Base-by-base conservation (phyloP, 2,797 vertebrate genomes). In the Cichlasoma orientale region DNA sequence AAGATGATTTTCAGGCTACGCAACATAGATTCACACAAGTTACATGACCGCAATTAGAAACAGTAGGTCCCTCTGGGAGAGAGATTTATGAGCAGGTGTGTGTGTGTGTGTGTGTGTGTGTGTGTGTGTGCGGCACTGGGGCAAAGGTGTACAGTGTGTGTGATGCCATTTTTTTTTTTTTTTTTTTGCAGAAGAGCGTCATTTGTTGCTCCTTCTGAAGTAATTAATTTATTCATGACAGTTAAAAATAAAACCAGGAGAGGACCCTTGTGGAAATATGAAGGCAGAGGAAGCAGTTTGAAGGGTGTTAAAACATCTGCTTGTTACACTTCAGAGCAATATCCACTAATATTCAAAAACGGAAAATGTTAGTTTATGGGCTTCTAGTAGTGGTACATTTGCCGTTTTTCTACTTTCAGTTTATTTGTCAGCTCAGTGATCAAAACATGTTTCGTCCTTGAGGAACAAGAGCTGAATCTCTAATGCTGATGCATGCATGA, bases 1-100 rank as follows among this genome's bases (percentile, higher is more conserved):
- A 86, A 79, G 83, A 87, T 91, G 61, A 75, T 86, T 89, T 89
- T 75, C 75, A 78, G 85, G 79, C 85, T 68, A 83, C 89, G 90
- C 84, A 91, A 89, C 23, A 3, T 29, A 78, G 78, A 73, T 83
- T 88, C 76, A 88, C 85, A 71, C 63, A 66, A 88, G 74, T 89
- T 89, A 86, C 91, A 90, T 86, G 90, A 90, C 89, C 82, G 77
- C 89, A 93, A 92, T 93, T 93, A 93, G 78, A 84, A 87, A 63
- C 87, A 78, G 86, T 7, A 5, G 66, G 72, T 92, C 89, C 86
- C 89, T 38, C 21, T 2, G 86, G 90, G 79, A 59, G 9, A 72
- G 76, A 89, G 91, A 93, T 92, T 93, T 92, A 91, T 90, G 90
- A 90, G 90, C 88, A 89, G 82, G 50, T 66, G 73, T 77, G 56